Conservation (phyloP, 2,797 vertebrate genomes). For the Microchirus variegatus region DNA sequence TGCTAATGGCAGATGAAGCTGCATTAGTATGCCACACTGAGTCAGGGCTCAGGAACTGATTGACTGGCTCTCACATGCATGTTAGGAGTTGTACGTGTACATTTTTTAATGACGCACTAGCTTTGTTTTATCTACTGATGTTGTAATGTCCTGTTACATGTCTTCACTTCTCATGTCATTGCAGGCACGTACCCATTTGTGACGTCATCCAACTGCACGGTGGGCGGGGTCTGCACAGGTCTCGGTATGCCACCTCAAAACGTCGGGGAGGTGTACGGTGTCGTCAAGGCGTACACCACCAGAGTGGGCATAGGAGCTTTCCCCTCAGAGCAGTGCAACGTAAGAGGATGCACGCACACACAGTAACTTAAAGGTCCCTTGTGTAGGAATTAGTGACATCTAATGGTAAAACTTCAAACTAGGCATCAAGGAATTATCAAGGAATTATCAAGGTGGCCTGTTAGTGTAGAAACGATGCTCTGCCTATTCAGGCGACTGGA, state of each 20-base stretch:
- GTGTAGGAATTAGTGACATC: too few relatives aligned
- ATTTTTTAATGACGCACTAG: background rate
- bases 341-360: constrained; percentile 72
- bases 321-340: constrained; percentile 94
- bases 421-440: too few relatives aligned
- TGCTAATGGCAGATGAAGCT: too few relatives aligned
- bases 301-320: constrained; percentile 97
- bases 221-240: constrained; percentile 96
- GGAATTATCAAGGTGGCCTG: too few relatives aligned
- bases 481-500: too few relatives aligned
- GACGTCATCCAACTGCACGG: constrained; percentile 98
- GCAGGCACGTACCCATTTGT: constrained; percentile 97
- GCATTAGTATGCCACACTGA: too few relatives aligned
- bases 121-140: background rate
- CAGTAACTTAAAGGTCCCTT: background rate
- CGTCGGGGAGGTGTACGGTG: constrained; percentile 93
- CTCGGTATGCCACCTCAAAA: constrained; percentile 97
- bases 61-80: too few relatives aligned
- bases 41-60: too few relatives aligned
- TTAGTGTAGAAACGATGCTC: too few relatives aligned
- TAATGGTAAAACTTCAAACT: too few relatives aligned
- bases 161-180: constrained; percentile 19
- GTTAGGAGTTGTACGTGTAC: too few relatives aligned
- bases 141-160: background rate
- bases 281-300: constrained; percentile 97